Evolutionary conservation across 2,113 vertebrate species (phyloP).

Genomic region (Macrotus californicus): DNA sequence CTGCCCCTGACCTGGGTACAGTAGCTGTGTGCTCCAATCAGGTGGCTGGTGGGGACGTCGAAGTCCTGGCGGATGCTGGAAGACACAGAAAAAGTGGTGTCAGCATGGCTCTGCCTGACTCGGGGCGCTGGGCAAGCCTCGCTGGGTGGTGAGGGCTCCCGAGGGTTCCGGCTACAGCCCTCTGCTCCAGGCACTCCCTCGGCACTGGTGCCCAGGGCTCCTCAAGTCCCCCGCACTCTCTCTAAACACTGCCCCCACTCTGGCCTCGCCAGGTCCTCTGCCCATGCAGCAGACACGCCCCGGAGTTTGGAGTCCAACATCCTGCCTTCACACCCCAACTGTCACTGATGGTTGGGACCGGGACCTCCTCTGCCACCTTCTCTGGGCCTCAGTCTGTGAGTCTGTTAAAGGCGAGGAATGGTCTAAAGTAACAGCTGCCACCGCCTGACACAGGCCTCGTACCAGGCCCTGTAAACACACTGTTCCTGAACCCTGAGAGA

Average conservation of each 20-base stretch:
- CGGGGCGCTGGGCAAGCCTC: rapidly evolving
- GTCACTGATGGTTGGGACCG: not conserved
- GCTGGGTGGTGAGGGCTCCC: not conserved
- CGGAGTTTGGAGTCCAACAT: not conserved
- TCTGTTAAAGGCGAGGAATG: not conserved
- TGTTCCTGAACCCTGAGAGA: not conserved
- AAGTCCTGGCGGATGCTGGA: constrained; percentile 90
- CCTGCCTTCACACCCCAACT: not conserved
- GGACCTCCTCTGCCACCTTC: not conserved
- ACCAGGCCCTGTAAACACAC: rapidly evolving
- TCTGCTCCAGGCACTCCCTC: not conserved
- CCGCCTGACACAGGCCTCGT: not conserved
- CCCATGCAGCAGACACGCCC: not conserved
- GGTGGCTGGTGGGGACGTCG: constrained; percentile 85
- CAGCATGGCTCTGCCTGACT: not conserved
- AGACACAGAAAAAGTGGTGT: not conserved
- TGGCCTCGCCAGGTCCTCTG: not conserved
- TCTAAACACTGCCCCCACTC: not conserved
- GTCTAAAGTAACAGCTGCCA: not conserved
- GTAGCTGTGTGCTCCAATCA: constrained; percentile 94
- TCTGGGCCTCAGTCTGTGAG: not conserved
- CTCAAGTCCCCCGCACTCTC: no score
- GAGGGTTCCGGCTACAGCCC: not conserved
- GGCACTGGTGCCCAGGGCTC: not conserved
- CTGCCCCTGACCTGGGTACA: constrained; percentile 89